Base-by-base conservation (phyloP, 1,140 invertebrate species). In the Phenacoccus solenopsis region DNA sequence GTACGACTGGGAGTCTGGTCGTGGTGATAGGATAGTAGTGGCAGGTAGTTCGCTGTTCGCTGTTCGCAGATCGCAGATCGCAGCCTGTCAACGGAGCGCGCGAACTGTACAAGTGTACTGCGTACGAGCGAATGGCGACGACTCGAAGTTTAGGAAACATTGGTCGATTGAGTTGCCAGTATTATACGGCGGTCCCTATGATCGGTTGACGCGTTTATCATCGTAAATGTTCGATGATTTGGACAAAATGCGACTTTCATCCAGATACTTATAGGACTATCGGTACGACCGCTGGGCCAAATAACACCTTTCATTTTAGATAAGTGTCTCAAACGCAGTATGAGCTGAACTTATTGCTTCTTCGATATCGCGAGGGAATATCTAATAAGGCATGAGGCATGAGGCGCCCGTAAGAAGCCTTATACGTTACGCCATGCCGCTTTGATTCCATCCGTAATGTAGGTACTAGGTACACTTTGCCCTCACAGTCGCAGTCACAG, bases 231-330 rank as follows among this genome's bases (percentile, higher is more conserved):
- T 49, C 38, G 20, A 49, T 49, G 38, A 49, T 49, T 49, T 49
- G 20, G 38, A 49, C 38, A 49, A 49, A 49, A 49, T 49, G 38
- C 38, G 38, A 49, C 38, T 49, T 49, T 49, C 38, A 49, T 49
- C 38, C 38, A 49, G 38, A 49, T 49, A 49, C 38, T 49, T 49
- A 49, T n/a, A n/a, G n/a, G n/a, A n/a, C n/a, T n/a, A n/a, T 49
- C 20, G 38, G 38, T 49, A 9, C 20, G 38, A 49, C 38, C 20
- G 38, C 38, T 49, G 38, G 38, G 38, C 38, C 38, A 49, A 49
- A 49, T 49, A 49, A 49, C 38, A 49, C 38, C 38, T 49, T 49
- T 49, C 3, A 10, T 49, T 49, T 49, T 49, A 49, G 38, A 49
- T 49, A 49, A 49, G 38, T 49, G 38, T 49, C 38, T 49, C 38